These are phyloP conservation scores for Endomychus coccineus DNA, from an alignment of 2,888 invertebrate species.

Conservation along the genomic window DNA sequence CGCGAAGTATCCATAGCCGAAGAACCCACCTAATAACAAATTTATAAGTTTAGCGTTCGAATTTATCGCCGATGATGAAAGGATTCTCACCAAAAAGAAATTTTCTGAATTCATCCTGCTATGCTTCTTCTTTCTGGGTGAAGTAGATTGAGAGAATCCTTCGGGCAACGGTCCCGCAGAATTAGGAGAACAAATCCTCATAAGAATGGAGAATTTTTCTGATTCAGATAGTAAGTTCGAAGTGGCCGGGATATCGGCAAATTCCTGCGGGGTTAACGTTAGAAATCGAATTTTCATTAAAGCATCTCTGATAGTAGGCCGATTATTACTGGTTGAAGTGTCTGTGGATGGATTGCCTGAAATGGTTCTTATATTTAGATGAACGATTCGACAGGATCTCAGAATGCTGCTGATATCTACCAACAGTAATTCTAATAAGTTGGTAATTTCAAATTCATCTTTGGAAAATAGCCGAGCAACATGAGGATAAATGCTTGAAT, in stretches of 20 bases:
- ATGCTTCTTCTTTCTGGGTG: slow-evolving; percentile 43
- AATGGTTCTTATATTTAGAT: no score
- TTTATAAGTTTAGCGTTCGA: background rate
- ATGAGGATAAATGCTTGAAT: no score
- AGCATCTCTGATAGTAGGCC: slow-evolving; percentile 53
- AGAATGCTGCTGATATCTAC: no score
- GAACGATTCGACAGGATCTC: no score
- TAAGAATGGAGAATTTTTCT: slow-evolving; percentile 72
- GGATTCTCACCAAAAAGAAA: slow-evolving; percentile 1
- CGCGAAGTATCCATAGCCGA: slow-evolving; percentile 37
- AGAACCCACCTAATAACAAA: slow-evolving; percentile 27
- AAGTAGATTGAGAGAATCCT: slow-evolving; percentile 58
- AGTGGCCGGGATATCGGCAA: slow-evolving; percentile 73
- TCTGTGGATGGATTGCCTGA: slow-evolving; percentile 6
- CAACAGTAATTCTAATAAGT: no score
- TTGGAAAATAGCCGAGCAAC: no score
- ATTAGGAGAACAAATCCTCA: slow-evolving; percentile 70
- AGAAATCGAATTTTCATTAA: slow-evolving; percentile 73
- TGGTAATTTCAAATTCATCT: no score
- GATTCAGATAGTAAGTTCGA: slow-evolving; percentile 67
- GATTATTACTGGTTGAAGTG: slow-evolving; percentile 14
- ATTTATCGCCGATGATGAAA: background rate
- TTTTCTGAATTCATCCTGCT: background rate
- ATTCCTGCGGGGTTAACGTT: slow-evolving; percentile 71
- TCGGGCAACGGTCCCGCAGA: slow-evolving; percentile 65